A percentile compares a stretch with the other conserved stretches of the same genome.
Evolutionary conservation across 2,888 invertebrate genomes (phyloP).

Genomic region (Neoascia interrupta): DNA sequence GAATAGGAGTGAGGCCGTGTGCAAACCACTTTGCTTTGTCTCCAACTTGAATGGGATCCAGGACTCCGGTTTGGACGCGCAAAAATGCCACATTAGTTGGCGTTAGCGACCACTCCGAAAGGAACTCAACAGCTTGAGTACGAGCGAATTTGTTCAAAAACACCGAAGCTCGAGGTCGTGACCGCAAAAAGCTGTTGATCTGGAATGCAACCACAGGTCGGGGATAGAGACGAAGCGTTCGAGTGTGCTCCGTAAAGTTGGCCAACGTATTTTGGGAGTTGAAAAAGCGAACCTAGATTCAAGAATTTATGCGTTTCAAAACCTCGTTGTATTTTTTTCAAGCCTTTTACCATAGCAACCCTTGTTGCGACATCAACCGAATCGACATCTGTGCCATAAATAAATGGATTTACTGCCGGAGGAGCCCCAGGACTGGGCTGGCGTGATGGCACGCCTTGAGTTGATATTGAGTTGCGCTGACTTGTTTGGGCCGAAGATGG

Average conservation of each 20-base stretch:
- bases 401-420: constrained; percentile 88
- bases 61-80: constrained; percentile 97
- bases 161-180: constrained; percentile 91
- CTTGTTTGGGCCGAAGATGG: constrained; percentile 76
- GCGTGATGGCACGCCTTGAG: constrained; percentile 79
- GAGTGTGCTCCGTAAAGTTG: constrained; percentile 98
- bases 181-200: constrained; percentile 96
- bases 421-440: constrained; percentile 82
- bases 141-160: constrained; percentile 96
- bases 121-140: constrained; percentile 99
- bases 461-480: constrained; percentile 79
- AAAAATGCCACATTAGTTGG: constrained; percentile 99
- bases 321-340: neutral
- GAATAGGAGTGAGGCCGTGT: constrained; percentile 91
- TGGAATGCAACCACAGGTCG: constrained; percentile 99
- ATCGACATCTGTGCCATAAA: constrained; percentile 96
- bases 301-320: neutral
- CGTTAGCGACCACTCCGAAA: constrained; percentile 98
- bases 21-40: constrained; percentile 99
- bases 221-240: constrained; percentile 97
- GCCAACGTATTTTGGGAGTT: constrained; percentile 98
- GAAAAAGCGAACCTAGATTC: constrained; percentile 88
- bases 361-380: constrained; percentile 98
- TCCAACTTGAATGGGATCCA: constrained; percentile 96
- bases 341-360: constrained; percentile 91